Evolutionary conservation across 2,113 vertebrate genomes (phyloP), one percentile per base, ranked within the genome.

Genomic region (Ailuropoda melanoleuca): DNA sequence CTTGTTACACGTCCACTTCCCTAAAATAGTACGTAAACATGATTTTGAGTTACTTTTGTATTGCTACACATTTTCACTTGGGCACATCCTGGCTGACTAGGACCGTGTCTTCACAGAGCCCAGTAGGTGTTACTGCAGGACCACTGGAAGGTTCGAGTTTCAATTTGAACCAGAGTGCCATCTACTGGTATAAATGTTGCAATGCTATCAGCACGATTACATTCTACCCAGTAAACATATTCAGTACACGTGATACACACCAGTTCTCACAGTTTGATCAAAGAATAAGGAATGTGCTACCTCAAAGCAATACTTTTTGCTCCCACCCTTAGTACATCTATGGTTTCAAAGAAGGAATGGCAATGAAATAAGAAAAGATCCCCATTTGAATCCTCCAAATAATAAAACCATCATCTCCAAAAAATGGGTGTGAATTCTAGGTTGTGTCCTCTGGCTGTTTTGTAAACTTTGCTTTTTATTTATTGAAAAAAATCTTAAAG

Each of bases 151-250:
- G 26, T 50, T 64, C 48, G 48, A 43, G 14, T 72, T 86, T 86
- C 96, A 17, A 3, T 34, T 93, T 98, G 98, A 93, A 95, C 95
- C 93, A 92, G 96, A 97, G 98, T 93, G 98, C 98, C 99, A 99
- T 98, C 99, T 93, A 83, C 98, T 98, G 99, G 97, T 95, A 26
- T 15, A 84, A 37, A 1, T 12, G 13, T 96, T 95, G 29, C 46
- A n/a, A 0, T 56, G 23, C 39, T 3, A 1, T 72, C 19, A 80
- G 55, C 55, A 46, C 31, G 3, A 50, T 46, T 64, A 46, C 13
- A 43, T 90, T 60, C 19, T 66, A 1, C 85, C 96, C 77, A 29
- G 14, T 31, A 31, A 53, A 64, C 4, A 4, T 31, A 18, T 0
- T n/a, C 8, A 15, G 10, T 31, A 26, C 7, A 6, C 29, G 55